Percentiles rank a stretch among this genome's conserved stretches.
Evolutionary conservation across 92 coral and sea anemone species (phyloP).

Genomic region (Paragorgia papillata): DNA sequence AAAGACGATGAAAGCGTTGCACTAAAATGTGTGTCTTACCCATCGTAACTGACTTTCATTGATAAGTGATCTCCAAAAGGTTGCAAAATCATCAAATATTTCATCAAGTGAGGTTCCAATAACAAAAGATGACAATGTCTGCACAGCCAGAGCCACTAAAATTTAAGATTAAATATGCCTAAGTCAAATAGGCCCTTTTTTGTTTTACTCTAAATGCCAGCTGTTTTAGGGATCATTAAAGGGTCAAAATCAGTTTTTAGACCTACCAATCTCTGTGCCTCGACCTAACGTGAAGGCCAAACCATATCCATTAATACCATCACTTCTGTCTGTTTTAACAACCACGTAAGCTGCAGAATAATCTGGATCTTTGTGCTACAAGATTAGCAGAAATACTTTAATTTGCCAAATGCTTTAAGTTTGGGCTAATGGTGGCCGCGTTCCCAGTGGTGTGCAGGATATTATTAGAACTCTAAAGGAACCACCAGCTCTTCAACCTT

Average conservation of each 20-base stretch:
- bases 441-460: too few species aligned
- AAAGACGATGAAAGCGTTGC: too few species aligned
- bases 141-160: slow-evolving; percentile 75
- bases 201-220: too few species aligned
- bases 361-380: slow-evolving; percentile 92
- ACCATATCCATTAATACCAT: slow-evolving; percentile 77
- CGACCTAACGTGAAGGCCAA: slow-evolving; percentile 90
- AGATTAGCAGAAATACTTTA: not conserved
- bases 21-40: slow-evolving; percentile 66
- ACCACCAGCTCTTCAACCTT: too few species aligned
- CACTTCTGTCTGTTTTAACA: slow-evolving; percentile 70
- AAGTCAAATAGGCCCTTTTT: too few species aligned
- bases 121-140: slow-evolving; percentile 65
- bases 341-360: slow-evolving; percentile 89
- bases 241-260: too few species aligned
- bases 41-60: slow-evolving; percentile 91
- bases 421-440: too few species aligned
- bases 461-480: too few species aligned
- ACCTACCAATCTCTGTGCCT: slow-evolving; percentile 91
- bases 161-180: too few species aligned
- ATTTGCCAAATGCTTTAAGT: not conserved
- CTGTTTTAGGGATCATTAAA: too few species aligned
- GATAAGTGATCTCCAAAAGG: slow-evolving; percentile 79
- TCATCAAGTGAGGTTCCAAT: slow-evolving; percentile 74
- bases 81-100: slow-evolving; percentile 81